Evolutionary conservation across 1,140 invertebrate genomes (phyloP), one percentile per base, ranked within the genome.

Genomic region (Aphis gossypii): DNA sequence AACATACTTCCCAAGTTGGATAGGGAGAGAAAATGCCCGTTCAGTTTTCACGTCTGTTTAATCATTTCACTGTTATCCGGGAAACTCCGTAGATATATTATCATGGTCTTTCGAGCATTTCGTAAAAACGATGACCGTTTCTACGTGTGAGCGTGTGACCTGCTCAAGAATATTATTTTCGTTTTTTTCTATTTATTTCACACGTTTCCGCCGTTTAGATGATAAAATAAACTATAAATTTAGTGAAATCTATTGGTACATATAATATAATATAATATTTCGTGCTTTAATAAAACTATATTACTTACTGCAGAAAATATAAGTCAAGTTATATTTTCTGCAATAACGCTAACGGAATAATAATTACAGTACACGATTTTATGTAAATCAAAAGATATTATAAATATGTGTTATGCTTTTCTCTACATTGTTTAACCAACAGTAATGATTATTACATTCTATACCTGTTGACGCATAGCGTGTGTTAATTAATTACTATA

Each of bases 11-110:
- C 48, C 35, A 88, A 38, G 35, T 54, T 8, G 20, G 35, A 30
- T 60, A 21, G 88, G 23, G 35, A 44, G 38, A 30, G 35, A 54
- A 54, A 35, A 89, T 38, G 38, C 60, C 54, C 51, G 54, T 60
- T 44, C 54, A 44, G 89, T 68, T 60, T 60, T 90, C 51, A 30
- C 88, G 25, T 90, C 11, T 54, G n/a, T 48, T 90, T 56, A 90
- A 51, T 88, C 30, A 88, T 88, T 51, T 88, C 30, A 51, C n/a
- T 30, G 30, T 11, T 87, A 54, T 20, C 30, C n/a, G 6, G n/a
- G 25, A 89, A 51, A 56, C 9, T 48, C 23, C 38, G n/a, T 44
- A 68, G 60, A 68, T 68, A 68, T n/a, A 68, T n/a, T 68, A 68
- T n/a, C 30, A 46, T 21, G 18, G 48, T 38, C 18, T 51, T 35